Base-by-base conservation (phyloP, 2,797 vertebrate genomes). In the Bucorvus abyssinicus region DNA sequence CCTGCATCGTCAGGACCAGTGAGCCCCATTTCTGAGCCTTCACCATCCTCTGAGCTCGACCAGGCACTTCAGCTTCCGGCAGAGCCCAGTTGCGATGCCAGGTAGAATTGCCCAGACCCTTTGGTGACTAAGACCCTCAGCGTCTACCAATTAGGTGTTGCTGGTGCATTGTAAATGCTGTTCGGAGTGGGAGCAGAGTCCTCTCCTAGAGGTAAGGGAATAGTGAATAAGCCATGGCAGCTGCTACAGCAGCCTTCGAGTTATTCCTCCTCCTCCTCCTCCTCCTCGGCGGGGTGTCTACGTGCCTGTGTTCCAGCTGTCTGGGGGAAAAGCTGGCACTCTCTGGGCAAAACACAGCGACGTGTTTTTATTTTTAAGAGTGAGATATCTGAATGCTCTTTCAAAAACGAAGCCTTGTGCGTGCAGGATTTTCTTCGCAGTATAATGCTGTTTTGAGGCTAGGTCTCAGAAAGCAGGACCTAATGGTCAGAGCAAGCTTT, bases 31-130 rank as follows among this genome's bases (percentile, higher is more conserved):
- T 49, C 20, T 49, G 10, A 22, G 20, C 47, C 47, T 49, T 49
- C 47, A 21, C 47, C 47, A 19, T 22, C 23, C 36, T 0, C 7
- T 9, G 53, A 56, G 49, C 49, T 26, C 1, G 0, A 13, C 12
- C 13, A 36, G n/a, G 7, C 14, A 4, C 44, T 84, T 86, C 44
- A 45, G 13, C 61, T 61, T 70, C 56, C 61, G n/a, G 30, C 44
- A 59, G 12, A 30, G 20, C 22, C 47, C 47, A 20, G 20, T 49
- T 49, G 17, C 21, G 47, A 19, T 10, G 10, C 47, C 47, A 22
- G 22, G 47, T 49, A 20, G 22, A 49, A 49, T 22, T 21, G 47
- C 47, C 22, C 47, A 49, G 22, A 22, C 20, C 22, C 22, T 49
- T 22, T 49, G 47, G 22, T 49, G 10, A 49, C 10, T 22, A 22